Percentiles rank a stretch among this genome's conserved stretches.
Conservation (phyloP, 2,113 vertebrate species). For the Gallinago media region DNA sequence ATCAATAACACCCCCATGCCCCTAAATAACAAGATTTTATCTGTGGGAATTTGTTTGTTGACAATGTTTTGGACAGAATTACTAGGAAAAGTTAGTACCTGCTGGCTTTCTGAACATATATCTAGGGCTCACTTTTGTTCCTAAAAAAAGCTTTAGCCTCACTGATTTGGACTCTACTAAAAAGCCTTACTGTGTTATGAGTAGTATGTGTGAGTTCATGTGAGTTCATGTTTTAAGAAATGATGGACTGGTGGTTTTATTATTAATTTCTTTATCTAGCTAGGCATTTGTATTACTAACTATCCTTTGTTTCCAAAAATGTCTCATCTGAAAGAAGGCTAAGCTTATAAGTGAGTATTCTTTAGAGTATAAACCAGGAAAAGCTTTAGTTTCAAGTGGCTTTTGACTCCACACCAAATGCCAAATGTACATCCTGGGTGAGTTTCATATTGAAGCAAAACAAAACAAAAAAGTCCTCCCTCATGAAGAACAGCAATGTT, state of each 20-base stretch:
- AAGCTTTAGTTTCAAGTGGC: neutral
- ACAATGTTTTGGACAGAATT: neutral
- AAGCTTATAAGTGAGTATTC: neutral
- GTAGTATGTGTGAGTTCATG: neutral
- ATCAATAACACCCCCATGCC: accelerated
- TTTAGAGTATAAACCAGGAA: neutral
- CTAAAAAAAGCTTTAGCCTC: neutral
- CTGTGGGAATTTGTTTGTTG: neutral
- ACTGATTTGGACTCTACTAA: neutral
- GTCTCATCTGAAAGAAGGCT: neutral
- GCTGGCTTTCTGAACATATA: accelerated
- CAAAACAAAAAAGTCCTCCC: neutral
- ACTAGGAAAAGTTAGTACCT: neutral
- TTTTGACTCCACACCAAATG: neutral
- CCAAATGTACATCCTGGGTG: neutral
- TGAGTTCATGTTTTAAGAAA: neutral
- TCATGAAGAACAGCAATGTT: neutral
- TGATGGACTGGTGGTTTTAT: neutral
- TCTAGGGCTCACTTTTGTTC: neutral
- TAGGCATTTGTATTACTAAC: neutral
- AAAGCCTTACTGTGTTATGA: neutral
- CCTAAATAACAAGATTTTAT: neutral
- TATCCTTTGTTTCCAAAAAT: neutral
- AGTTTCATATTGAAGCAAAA: neutral
- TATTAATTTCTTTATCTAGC: neutral